Conservation (phyloP, 2,113 vertebrate species). For the Upupa epops region DNA sequence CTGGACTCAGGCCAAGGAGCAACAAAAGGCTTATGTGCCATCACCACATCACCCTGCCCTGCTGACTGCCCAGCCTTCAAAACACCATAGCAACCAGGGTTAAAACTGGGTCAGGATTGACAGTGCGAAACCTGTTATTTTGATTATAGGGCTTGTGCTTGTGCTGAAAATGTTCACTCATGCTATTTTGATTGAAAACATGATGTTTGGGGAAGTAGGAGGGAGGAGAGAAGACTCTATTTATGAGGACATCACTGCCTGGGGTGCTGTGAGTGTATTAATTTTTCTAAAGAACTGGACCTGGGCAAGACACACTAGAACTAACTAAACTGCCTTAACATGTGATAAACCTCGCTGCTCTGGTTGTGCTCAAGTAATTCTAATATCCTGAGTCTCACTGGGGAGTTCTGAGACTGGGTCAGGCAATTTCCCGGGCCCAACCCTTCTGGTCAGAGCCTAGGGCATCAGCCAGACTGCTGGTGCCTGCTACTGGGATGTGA, state of each 20-base stretch:
- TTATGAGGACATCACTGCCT: background rate
- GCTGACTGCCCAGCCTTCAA: accelerated
- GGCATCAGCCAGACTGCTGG: background rate
- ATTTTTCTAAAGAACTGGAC: background rate
- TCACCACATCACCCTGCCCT: accelerated
- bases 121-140: background rate
- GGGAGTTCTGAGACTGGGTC: background rate
- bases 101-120: slow-evolving; percentile 24
- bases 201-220: background rate
- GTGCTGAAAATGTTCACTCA: background rate
- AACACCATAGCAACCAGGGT: slow-evolving; percentile 10
- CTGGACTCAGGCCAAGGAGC: slow-evolving; percentile 31
- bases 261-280: background rate
- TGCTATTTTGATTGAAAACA: background rate
- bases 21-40: slow-evolving; percentile 45
- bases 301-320: background rate
- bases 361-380: background rate
- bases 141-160: background rate
- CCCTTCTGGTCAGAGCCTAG: accelerated
- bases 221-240: background rate
- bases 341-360: background rate
- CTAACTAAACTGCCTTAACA: background rate
- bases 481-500: background rate
- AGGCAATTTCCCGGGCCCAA: accelerated
- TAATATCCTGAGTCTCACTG: background rate